These are phyloP conservation scores for Coboldia fuscipes DNA, from an alignment of 1,140 invertebrate species.

Conservation along the genomic window DNA sequence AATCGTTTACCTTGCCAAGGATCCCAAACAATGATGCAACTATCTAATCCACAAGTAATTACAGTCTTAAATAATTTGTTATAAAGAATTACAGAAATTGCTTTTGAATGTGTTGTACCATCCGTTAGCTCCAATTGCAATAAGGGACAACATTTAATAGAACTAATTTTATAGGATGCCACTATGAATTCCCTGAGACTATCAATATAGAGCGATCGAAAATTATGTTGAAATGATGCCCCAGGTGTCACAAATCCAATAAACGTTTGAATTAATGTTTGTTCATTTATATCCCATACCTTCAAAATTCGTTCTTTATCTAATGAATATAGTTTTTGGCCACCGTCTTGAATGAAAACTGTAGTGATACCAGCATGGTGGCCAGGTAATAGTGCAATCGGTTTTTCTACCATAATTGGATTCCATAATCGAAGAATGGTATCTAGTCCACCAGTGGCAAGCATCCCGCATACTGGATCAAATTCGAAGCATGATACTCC, in stretches of 20 bases:
- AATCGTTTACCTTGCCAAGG: conserved; percentile 35
- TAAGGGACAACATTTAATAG: conserved; percentile 32
- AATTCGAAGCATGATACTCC: conserved; percentile 33
- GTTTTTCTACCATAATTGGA: conserved; percentile 40
- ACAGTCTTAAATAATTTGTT: conserved; percentile 44
- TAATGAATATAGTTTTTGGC: conserved; percentile 47
- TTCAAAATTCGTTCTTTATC: conserved; percentile 39
- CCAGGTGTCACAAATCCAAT: conserved; percentile 30
- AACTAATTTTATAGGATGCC: conserved; percentile 31
- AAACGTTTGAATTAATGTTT: conserved; percentile 26
- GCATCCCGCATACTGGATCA: conserved; percentile 27
- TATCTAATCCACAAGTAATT: conserved; percentile 42
- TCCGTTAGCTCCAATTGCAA: conserved; percentile 37
- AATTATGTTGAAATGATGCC: conserved; percentile 27
- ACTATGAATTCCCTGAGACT: conserved; percentile 37
- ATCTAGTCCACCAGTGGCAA: conserved; percentile 51
- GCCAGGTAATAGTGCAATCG: conserved; percentile 34
- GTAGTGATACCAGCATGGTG: conserved; percentile 43
- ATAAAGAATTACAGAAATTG: conserved; percentile 38
- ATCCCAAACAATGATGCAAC: conserved; percentile 51
- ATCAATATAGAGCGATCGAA: conserved; percentile 36
- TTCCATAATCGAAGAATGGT: conserved; percentile 52
- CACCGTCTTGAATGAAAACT: conserved; percentile 41
- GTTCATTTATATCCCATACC: conserved; percentile 37
- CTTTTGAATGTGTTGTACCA: conserved; percentile 38